Base-by-base conservation (phyloP, 2,888 invertebrate species). In the Heliothis peltigera region DNA sequence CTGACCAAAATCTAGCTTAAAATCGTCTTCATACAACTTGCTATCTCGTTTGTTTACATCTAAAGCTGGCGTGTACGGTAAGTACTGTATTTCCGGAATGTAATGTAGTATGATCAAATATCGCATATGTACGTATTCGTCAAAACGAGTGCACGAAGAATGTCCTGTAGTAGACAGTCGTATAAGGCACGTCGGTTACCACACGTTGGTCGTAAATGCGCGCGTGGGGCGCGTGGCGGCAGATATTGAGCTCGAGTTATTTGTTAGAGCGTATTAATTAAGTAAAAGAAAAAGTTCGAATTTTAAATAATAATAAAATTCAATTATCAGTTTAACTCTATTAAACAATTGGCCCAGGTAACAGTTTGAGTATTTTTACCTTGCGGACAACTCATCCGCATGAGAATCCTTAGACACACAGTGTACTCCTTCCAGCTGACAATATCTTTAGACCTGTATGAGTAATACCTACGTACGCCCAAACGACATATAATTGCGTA, bases 91-190 rank as follows among this genome's bases (percentile, higher is more conserved):
- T n/a, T 66, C 10, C 6, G 17, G 51, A 28, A 53, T 51, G 32
- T 54, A 21, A 53, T n/a, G 22, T 22, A 42, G 8, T 47, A 46
- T 35, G 17, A 57, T 49, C 48, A 32, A 67, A 51, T 43, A 58
- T 53, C 21, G 25, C 58, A 59, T 56, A n/a, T n/a, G n/a, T n/a
- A n/a, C 21, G 32, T 49, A 69, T 61, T 61, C 55, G 66, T 64
- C 32, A 73, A 77, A 66, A 47, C 63, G 15, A 28, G 43, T 43
- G 6, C 0, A 10, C 52, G 35, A 35, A 52, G 75, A 62, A 77
- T 79, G 63, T 72, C 46, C 43, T 46, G 51, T 47, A 21, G 53
- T 65, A 54, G 63, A 63, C 19, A 43, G 25, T 64, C 74, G 18
- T 63, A 17, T 46, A 59, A 0, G 71, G 71, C 5, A 44, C 21